Evolutionary conservation across 2,888 invertebrate species (phyloP).

Genomic region (Byasa hedistus): DNA sequence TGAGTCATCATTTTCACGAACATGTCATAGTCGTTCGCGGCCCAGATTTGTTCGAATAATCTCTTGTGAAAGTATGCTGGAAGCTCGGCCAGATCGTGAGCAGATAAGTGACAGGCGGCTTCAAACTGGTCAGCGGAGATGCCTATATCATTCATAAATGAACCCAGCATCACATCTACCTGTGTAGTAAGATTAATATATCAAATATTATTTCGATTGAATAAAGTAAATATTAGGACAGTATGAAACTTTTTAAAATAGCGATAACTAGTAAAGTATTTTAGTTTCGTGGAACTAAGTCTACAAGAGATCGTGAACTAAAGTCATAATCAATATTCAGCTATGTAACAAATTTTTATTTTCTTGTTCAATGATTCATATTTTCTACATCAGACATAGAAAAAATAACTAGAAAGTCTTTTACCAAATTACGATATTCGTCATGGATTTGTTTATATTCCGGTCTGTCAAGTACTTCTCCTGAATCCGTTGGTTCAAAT

Average conservation of each 20-base stretch:
- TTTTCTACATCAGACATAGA: too few species aligned
- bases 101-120: slow-evolving; percentile 83
- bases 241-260: too few species aligned
- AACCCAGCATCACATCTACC: slow-evolving; percentile 94
- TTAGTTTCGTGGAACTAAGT: too few species aligned
- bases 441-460: slow-evolving; percentile 89
- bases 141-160: slow-evolving; percentile 95
- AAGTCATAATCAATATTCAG: too few species aligned
- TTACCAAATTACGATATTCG: slow-evolving; percentile 92
- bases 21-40: slow-evolving; percentile 93
- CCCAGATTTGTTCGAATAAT: slow-evolving; percentile 90
- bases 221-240: too few species aligned
- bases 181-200: slow-evolving; percentile 45
- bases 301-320: too few species aligned
- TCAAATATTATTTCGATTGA: too few species aligned
- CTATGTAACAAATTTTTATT: too few species aligned
- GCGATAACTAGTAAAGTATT: too few species aligned
- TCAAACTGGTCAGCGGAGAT: slow-evolving; percentile 94
- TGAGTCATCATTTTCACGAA: slow-evolving; percentile 96
- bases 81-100: slow-evolving; percentile 69
- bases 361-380: too few species aligned
- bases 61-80: slow-evolving; percentile 82
- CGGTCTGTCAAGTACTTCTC: slow-evolving; percentile 83
- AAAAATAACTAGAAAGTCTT: not conserved
- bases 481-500: slow-evolving; percentile 87